phyloP scores from a whole-genome alignment of 1,140 invertebrate genomes.

The Atopsyche davidsoni region DNA sequence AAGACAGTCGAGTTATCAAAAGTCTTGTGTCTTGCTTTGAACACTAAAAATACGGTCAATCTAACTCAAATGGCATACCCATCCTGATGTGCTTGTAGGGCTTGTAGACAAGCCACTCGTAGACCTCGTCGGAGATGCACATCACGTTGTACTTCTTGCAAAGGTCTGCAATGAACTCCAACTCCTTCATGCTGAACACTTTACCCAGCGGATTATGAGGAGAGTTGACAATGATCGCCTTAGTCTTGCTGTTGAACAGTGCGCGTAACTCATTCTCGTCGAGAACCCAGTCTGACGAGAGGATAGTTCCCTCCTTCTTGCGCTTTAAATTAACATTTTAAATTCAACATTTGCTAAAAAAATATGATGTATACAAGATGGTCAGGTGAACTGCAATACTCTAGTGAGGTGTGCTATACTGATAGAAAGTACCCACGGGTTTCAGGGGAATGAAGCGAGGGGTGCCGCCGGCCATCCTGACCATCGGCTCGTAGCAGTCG shows the following conservation, averaged over 20 bases:
- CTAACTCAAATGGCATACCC: too few relatives aligned
- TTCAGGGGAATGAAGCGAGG: constrained; percentile 84
- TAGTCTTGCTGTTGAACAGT: constrained; percentile 88
- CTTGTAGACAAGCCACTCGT: constrained; percentile 94
- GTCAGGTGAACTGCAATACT: too few relatives aligned
- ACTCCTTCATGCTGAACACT: constrained; percentile 67
- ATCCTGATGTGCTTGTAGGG: constrained; percentile 84
- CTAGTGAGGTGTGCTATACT: too few relatives aligned
- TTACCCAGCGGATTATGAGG: constrained; percentile 96
- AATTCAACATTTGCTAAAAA: too few relatives aligned
- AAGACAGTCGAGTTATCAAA: too few relatives aligned
- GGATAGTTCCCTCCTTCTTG: constrained; percentile 36
- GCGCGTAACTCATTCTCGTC: constrained; percentile 75
- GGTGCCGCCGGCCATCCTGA: constrained; percentile 77
- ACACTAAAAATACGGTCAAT: too few relatives aligned
- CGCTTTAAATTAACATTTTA: constrained; percentile 34
- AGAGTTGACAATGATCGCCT: constrained; percentile 93
- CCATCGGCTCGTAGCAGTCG: constrained; percentile 96
- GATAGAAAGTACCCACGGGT: constrained; percentile 54
- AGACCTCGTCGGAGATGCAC: constrained; percentile 94
- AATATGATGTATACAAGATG: too few relatives aligned
- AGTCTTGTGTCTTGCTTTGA: too few relatives aligned
- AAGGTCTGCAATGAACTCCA: constrained; percentile 75
- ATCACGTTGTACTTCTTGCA: constrained; percentile 91
- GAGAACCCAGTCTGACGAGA: constrained; percentile 84